A percentile compares a stretch with the other conserved stretches of the same genome.
phyloP scores from a whole-genome alignment of 2,888 invertebrate genomes.

The Spatulosminthurus flaviceps region DNA sequence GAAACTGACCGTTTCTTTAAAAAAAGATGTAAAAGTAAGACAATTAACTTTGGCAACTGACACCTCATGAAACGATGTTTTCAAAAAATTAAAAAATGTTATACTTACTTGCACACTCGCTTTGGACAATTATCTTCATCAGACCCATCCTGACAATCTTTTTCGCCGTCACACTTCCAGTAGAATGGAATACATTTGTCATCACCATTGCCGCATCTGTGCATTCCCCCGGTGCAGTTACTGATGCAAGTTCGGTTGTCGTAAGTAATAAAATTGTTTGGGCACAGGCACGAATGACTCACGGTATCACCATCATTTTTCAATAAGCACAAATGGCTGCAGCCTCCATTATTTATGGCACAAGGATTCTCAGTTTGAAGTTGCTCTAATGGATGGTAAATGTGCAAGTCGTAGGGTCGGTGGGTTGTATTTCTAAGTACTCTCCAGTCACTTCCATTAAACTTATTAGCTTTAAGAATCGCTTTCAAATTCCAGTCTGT shows the following conservation, averaged over 20 bases:
- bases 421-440: slow-evolving; percentile 90
- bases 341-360: slow-evolving; percentile 90
- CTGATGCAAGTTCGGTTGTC: slow-evolving; percentile 90
- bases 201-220: slow-evolving; percentile 77
- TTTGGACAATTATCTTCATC: slow-evolving; percentile 90
- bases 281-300: slow-evolving; percentile 88
- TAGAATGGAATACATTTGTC: slow-evolving; percentile 81
- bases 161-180: slow-evolving; percentile 87
- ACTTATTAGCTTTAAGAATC: slow-evolving; percentile 90
- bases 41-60: no score
- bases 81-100: no score
- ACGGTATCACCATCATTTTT: slow-evolving; percentile 83
- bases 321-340: slow-evolving; percentile 93
- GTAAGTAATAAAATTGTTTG: slow-evolving; percentile 86
- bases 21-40: not conserved
- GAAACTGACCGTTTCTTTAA: slow-evolving; percentile 85
- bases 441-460: slow-evolving; percentile 76
- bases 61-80: no score
- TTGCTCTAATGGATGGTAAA: slow-evolving; percentile 89
- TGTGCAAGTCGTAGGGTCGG: slow-evolving; percentile 91
- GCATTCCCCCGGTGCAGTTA: slow-evolving; percentile 92
- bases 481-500: slow-evolving; percentile 98
- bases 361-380: slow-evolving; percentile 87
- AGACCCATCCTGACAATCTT: slow-evolving; percentile 85
- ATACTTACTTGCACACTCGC: slow-evolving; percentile 74